These are phyloP conservation scores for Speoplatyrhinus poulsoni DNA, from an alignment of 2,113 vertebrate species.

Conservation along the genomic window DNA sequence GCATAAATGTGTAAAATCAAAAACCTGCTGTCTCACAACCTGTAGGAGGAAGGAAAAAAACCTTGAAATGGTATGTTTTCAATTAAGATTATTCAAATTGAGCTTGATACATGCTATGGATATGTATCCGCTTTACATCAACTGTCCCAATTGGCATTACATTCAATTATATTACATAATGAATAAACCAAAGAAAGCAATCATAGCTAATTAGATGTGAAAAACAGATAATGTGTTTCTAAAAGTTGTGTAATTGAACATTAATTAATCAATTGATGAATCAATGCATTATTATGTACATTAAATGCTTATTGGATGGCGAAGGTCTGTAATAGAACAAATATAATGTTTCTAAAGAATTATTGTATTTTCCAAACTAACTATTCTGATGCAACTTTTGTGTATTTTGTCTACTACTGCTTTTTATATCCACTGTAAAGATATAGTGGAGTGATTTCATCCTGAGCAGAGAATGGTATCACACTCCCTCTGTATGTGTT, in stretches of 20 bases:
- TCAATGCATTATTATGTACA: not conserved
- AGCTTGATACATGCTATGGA: conserved; percentile 23
- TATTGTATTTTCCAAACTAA: too few species aligned
- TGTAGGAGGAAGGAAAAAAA: conserved; percentile 1
- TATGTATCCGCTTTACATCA: conserved; percentile 34
- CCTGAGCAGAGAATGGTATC: too few species aligned
- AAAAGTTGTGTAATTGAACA: not conserved
- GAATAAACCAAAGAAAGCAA: conserved; percentile 33
- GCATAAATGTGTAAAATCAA: conserved; percentile 11
- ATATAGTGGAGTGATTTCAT: too few species aligned
- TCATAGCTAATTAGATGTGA: conserved; percentile 23
- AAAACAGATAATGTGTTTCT: not conserved
- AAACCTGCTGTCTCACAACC: conserved; percentile 14
- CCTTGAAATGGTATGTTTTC: conserved; percentile 27
- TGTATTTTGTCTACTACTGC: too few species aligned
- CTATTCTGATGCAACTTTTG: too few species aligned
- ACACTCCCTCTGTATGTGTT: too few species aligned
- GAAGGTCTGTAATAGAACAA: too few species aligned
- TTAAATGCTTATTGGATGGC: not conserved
- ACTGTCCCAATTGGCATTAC: conserved; percentile 29
- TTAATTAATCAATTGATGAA: not conserved
- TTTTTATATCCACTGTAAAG: too few species aligned
- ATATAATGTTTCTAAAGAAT: too few species aligned
- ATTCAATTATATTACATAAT: conserved; percentile 42
- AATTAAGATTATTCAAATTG: conserved; percentile 41